Base-by-base conservation (phyloP, 30 jellyfish, hydroid and myxozoan genomes). In the Turritopsis dohrnii region DNA sequence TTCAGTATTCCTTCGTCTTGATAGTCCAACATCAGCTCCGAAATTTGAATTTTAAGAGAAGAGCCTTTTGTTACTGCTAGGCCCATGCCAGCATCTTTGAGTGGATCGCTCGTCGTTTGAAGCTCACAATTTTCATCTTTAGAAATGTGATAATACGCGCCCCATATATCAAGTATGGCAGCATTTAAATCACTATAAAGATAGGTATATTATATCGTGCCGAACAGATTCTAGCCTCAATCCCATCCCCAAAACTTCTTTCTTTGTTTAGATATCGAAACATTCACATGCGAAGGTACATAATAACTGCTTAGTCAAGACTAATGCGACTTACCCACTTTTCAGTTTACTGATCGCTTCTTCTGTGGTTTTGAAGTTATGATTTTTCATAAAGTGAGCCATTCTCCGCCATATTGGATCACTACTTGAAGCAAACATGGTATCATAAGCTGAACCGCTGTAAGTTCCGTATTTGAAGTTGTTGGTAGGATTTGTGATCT, bases 401-500 rank as follows among this genome's bases (percentile, higher is more conserved):
- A 89, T 79, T 27, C 89, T 81, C 17, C 65, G 87, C 22, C 85
- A 65, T 13, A 66, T 54, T 16, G 89, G 90, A 60, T 84, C 88
- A 7, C 76, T 72, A 22, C 65, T 74, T 1, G 74, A 81, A 7
- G 82, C 53, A 76, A 89, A 89, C 79, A 71, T 84, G 21, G 89
- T 54, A 31, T 84, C 96, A 29, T 71, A 72, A 1, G 83, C 28
- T 26, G 96, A 71, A n/a, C 41, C 74, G 3, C 88, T 1, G 1
- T 84, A 88, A 0, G 96, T 84, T 52, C 90, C 96, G 52, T 84
- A 84, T 54, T 74, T 89, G 85, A 89, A 89, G 21, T 53, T 88
- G 23, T 85, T 65, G 8, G 96, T 84, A 20, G 96, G 96, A 66
- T 84, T 84, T 77, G 23, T 71, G 76, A 89, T 54, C 96, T 89